Evolutionary conservation across 37 sponge, comb jelly and placozoan species (phyloP).

Genomic region (Cladorhizidae sp.): DNA sequence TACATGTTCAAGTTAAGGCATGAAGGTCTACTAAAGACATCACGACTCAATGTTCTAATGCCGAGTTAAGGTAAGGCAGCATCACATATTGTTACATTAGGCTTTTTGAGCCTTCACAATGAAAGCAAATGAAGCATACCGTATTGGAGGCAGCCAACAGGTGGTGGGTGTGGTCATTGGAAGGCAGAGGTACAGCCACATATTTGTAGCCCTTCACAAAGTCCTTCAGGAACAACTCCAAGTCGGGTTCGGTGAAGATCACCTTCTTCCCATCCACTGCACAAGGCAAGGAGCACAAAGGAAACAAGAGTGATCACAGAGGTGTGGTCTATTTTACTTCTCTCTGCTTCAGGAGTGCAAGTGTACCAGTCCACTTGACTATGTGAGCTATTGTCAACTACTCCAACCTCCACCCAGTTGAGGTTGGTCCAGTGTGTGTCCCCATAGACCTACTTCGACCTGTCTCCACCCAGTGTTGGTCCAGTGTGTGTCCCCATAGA

Average conservation of each 20-base stretch:
- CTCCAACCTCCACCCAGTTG: too few species aligned
- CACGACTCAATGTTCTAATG: too few species aligned
- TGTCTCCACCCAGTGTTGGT: too few species aligned
- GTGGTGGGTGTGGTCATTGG: not conserved
- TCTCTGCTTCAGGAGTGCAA: too few species aligned
- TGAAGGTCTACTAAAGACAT: too few species aligned
- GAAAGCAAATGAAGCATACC: conserved; percentile 14
- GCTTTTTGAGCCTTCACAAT: not conserved
- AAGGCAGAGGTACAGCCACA: not conserved
- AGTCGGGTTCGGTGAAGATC: not conserved
- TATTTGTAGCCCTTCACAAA: not conserved
- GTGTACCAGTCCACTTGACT: not conserved
- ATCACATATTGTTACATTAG: not conserved
- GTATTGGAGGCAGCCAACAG: conserved; percentile 30
- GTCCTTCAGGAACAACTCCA: conserved; percentile 9
- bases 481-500: too few species aligned
- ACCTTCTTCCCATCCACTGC: not conserved
- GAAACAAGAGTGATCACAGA: not conserved
- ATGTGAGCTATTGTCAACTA: not conserved
- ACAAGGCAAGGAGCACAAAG: not conserved
- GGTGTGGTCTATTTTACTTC: too few species aligned
- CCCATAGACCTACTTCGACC: too few species aligned
- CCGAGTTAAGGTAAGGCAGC: too few species aligned
- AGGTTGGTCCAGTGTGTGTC: too few species aligned
- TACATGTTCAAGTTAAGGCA: too few species aligned